Percentiles rank a stretch among this genome's conserved stretches.
Evolutionary conservation across 2,797 vertebrate species (phyloP).

Genomic region (Nyctibius grandis): DNA sequence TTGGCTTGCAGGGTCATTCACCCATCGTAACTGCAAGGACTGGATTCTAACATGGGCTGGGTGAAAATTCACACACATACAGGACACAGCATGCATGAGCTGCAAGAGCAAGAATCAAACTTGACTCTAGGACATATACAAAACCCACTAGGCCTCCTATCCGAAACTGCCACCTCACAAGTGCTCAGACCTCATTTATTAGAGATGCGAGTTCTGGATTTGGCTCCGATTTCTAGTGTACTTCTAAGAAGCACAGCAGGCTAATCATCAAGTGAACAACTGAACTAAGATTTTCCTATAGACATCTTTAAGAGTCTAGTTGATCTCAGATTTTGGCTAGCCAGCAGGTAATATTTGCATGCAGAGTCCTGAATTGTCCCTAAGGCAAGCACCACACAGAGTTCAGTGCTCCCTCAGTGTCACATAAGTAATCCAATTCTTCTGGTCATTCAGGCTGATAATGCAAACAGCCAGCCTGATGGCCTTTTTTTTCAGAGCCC

Average conservation of each 20-base stretch:
- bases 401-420: not conserved
- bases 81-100: not conserved
- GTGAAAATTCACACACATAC: rapidly evolving
- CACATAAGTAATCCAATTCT: slow-evolving; percentile 37
- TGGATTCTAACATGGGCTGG: not conserved
- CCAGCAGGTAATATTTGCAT: not conserved
- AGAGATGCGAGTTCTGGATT: not conserved
- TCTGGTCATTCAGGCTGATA: not conserved
- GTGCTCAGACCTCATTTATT: not conserved
- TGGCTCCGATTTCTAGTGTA: not conserved
- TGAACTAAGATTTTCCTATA: not conserved
- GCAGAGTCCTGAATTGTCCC: not conserved
- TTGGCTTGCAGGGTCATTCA: not conserved
- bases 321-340: not conserved
- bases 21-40: not conserved
- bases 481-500: slow-evolving; percentile 58
- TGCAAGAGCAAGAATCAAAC: not conserved
- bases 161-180: not conserved
- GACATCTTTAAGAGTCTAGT: not conserved
- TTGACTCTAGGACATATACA: not conserved
- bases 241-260: not conserved
- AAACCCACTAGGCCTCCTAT: not conserved
- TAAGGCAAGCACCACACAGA: not conserved
- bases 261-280: not conserved
- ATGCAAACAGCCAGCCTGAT: slow-evolving; percentile 3